These are phyloP conservation scores for Xestobium rufovillosum DNA, from an alignment of 2,888 invertebrate genomes.

Conservation along the genomic window DNA sequence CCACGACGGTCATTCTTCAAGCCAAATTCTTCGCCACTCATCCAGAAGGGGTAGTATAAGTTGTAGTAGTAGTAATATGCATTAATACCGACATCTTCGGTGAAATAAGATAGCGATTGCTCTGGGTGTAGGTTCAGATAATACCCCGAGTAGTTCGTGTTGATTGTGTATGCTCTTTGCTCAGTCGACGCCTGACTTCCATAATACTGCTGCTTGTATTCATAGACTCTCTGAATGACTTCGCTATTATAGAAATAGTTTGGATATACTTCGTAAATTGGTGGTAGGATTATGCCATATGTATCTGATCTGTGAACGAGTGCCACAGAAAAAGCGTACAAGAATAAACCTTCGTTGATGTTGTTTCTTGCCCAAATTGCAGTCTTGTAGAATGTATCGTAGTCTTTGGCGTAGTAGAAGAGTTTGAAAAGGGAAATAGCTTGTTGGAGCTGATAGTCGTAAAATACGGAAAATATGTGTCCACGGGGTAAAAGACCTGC, in stretches of 20 bases:
- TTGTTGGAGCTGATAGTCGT: slow-evolving; percentile 55
- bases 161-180: slow-evolving; percentile 46
- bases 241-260: slow-evolving; percentile 62
- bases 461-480: slow-evolving; percentile 55
- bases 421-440: slow-evolving; percentile 58
- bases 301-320: slow-evolving; percentile 57
- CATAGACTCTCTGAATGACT: slow-evolving; percentile 58
- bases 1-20: slow-evolving; percentile 54
- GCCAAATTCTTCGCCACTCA: slow-evolving; percentile 49
- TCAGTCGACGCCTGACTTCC: slow-evolving; percentile 13
- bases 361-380: slow-evolving; percentile 60
- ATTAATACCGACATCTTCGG: slow-evolving; percentile 64
- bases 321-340: slow-evolving; percentile 56
- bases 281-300: slow-evolving; percentile 58
- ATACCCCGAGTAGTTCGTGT: slow-evolving; percentile 55
- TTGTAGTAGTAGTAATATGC: slow-evolving; percentile 56
- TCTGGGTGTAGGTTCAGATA: slow-evolving; percentile 51
- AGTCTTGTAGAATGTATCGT: slow-evolving; percentile 59
- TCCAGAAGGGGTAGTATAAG: slow-evolving; percentile 58
- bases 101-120: slow-evolving; percentile 57
- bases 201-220: slow-evolving; percentile 51
- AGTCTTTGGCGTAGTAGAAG: slow-evolving; percentile 63
- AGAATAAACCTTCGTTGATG: slow-evolving; percentile 63
- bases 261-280: slow-evolving; percentile 66
- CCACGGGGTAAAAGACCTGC: slow-evolving; percentile 52